A percentile compares a stretch with the other conserved stretches of the same genome.
Evolutionary conservation across 2,113 vertebrate species (phyloP).

Genomic region (Cettia cetti): DNA sequence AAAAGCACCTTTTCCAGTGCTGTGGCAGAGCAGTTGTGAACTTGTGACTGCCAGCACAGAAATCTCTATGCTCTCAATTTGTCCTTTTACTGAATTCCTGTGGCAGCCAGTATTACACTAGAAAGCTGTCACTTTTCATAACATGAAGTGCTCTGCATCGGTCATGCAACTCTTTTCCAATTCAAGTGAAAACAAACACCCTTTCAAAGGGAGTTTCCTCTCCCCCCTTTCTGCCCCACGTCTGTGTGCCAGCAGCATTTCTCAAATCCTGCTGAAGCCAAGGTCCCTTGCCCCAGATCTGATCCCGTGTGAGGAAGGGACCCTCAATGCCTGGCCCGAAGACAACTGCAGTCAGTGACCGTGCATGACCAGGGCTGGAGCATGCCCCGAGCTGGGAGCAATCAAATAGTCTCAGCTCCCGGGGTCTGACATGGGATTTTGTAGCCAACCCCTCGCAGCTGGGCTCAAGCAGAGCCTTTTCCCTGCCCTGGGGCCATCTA

Average conservation of each 20-base stretch:
- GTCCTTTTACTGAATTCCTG: constrained; percentile 13
- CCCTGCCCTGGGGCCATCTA: neutral
- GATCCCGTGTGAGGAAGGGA: neutral
- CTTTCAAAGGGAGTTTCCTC: constrained; percentile 7
- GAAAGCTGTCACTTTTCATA: constrained; percentile 44
- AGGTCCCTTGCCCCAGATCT: neutral
- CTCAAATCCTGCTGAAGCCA: neutral
- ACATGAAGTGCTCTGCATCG: neutral
- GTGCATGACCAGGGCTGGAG: neutral
- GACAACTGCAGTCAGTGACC: neutral
- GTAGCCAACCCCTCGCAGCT: neutral
- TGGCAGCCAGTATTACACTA: neutral
- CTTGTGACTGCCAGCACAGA: neutral
- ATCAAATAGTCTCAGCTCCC: neutral
- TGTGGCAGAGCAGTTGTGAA: neutral
- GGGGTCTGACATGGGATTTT: neutral
- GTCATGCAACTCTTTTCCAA: neutral
- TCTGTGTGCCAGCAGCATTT: neutral
- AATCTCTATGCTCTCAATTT: neutral
- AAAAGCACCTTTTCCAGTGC: neutral
- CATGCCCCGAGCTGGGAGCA: neutral
- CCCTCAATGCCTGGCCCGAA: neutral
- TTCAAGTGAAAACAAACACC: constrained; percentile 11
- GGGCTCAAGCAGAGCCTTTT: neutral
- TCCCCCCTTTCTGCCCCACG: neutral